phyloP scores from a whole-genome alignment of 2,113 vertebrate genomes.

The Mus pahari region DNA sequence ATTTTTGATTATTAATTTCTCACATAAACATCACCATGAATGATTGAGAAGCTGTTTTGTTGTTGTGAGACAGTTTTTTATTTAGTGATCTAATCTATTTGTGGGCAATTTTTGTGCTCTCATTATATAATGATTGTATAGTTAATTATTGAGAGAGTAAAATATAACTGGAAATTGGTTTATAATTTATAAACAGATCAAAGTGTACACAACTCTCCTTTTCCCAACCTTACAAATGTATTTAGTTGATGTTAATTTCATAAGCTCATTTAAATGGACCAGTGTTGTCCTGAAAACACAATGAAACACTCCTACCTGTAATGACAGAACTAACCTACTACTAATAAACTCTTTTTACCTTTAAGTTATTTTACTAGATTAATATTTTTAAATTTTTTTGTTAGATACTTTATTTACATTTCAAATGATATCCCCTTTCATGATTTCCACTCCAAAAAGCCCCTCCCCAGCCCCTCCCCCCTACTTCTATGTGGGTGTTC shows the following conservation, averaged over 20 bases:
- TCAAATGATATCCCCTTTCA: too few species aligned
- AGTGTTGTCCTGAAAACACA: neutral
- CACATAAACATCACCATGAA: constrained; percentile 51
- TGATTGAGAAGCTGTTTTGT: constrained; percentile 13
- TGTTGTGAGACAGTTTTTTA: neutral
- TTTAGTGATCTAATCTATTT: constrained; percentile 38
- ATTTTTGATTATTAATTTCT: constrained; percentile 15
- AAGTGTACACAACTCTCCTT: neutral
- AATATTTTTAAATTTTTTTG: too few species aligned
- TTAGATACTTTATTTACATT: too few species aligned
- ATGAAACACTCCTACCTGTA: constrained; percentile 1
- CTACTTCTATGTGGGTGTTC: too few species aligned
- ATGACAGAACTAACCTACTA: neutral
- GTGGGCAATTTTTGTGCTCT: neutral
- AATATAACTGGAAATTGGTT: constrained; percentile 16
- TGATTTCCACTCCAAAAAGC: too few species aligned
- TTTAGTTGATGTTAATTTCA: constrained; percentile 23
- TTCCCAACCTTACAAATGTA: neutral
- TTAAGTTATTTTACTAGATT: neutral
- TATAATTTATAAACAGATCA: constrained; percentile 50
- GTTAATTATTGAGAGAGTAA: neutral
- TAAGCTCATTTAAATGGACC: neutral
- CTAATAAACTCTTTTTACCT: neutral
- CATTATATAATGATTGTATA: neutral
- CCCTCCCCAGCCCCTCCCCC: too few species aligned